Base-by-base conservation (phyloP, 2,888 invertebrate species). In the Andrena minutula region DNA sequence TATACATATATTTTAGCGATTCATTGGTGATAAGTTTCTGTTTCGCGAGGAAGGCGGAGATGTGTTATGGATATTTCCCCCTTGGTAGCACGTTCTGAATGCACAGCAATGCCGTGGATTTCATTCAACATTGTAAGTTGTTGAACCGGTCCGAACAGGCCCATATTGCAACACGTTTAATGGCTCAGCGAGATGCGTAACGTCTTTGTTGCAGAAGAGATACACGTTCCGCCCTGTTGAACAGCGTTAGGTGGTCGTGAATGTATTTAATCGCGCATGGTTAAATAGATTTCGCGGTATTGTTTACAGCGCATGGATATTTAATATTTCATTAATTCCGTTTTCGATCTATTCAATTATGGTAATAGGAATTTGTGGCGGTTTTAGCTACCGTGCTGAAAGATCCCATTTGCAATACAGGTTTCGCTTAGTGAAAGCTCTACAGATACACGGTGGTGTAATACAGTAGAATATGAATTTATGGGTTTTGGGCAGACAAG, bases 151-250 rank as follows among this genome's bases (percentile, higher is more conserved):
- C 56, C 28, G 56, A 76, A 63, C 28, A 47, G 49, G 26, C 61
- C 56, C 53, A 49, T 79, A 64, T 70, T 79, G 78, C 77, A 69
- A 64, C 56, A 79, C 35, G 63, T 69, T 28, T 53, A 69, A 69
- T 49, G 69, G 63, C 49, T 30, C 49, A 35, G 8, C 58, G 65
- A 49, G 63, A 69, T 79, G 79, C 71, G 76, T 78, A 71, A 79
- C 71, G 79, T 78, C 79, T 79, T 71, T 79, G 65, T 78, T 77
- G 65, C n/a, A 53, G 65, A 79, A 66, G 71, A 71, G 70, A 53
- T 71, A 78, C 20, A 12, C 77, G 78, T 78, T 80, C 79, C 66
- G 26, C 66, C 53, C 23, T 51, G 60, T 47, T 78, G 79, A 68
- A 6, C 79, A 78, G 66, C 35, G 71, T 74, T 78, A 78, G 66